phyloP scores from a whole-genome alignment of 2,888 invertebrate species.

The Pyrrhosoma nymphula region DNA sequence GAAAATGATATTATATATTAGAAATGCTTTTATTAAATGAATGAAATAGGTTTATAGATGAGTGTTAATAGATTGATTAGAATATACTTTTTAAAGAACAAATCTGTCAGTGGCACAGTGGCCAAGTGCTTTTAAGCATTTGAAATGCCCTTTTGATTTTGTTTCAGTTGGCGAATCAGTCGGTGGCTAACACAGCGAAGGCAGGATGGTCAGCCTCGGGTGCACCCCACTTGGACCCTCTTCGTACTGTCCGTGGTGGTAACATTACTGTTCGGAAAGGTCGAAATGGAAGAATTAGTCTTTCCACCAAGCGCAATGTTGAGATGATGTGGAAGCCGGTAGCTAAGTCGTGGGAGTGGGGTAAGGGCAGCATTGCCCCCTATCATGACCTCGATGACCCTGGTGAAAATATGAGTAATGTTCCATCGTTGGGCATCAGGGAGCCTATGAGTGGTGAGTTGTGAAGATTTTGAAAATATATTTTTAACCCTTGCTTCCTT shows the following conservation, averaged over 20 bases:
- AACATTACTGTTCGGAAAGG: slow-evolving; percentile 79
- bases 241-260: slow-evolving; percentile 74
- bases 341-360: slow-evolving; percentile 40
- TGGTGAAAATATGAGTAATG: slow-evolving; percentile 40
- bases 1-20: no score
- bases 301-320: slow-evolving; percentile 77
- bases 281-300: slow-evolving; percentile 80
- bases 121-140: no score
- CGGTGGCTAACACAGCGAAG: neutral
- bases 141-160: neutral
- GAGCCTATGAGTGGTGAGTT: slow-evolving; percentile 39
- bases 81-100: no score
- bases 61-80: no score
- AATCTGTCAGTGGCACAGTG: no score
- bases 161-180: slow-evolving; percentile 9
- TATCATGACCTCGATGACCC: slow-evolving; percentile 61
- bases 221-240: slow-evolving; percentile 27
- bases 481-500: neutral
- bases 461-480: neutral
- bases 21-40: no score
- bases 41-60: no score
- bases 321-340: slow-evolving; percentile 59
- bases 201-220: slow-evolving; percentile 2
- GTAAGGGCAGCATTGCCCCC: slow-evolving; percentile 7
- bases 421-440: slow-evolving; percentile 23